Percentiles rank a stretch among this genome's conserved stretches.
Conservation (phyloP, 2,888 invertebrate species). For the Temnothorax rugatulus region DNA sequence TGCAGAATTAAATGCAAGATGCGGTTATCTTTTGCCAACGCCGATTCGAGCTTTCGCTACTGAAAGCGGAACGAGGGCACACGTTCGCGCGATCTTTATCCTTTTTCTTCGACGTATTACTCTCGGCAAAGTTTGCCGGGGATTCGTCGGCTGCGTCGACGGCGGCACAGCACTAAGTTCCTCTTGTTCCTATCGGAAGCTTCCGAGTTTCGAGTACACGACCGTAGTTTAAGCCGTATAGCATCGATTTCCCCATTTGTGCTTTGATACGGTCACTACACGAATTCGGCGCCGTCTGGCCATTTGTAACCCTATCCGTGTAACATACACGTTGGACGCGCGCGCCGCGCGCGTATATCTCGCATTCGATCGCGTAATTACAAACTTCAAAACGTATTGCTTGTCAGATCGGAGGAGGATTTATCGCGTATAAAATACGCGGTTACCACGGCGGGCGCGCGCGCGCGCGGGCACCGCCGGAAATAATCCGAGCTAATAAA, state of each 20-base stretch:
- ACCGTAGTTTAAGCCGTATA: constrained; percentile 50
- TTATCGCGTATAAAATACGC: constrained; percentile 45
- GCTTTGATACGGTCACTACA: constrained; percentile 54
- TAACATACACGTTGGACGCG: constrained; percentile 34
- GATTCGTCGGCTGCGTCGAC: constrained; percentile 14
- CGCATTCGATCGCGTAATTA: constrained; percentile 53
- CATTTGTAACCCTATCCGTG: constrained; percentile 54
- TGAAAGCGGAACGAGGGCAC: constrained; percentile 1
- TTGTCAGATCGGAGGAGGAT: constrained; percentile 50
- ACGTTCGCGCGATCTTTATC: constrained; percentile 3
- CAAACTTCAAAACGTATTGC: constrained; percentile 57
- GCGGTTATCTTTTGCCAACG: background rate
- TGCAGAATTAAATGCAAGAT: background rate
- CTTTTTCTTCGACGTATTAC: constrained; percentile 38
- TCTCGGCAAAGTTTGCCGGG: constrained; percentile 45
- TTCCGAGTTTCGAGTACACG: constrained; percentile 53
- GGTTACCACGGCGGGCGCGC: background rate
- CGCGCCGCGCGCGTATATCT: constrained; percentile 3
- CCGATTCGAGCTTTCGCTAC: background rate
- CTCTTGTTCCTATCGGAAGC: constrained; percentile 59
- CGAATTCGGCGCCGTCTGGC: constrained; percentile 54
- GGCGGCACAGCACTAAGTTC: constrained; percentile 37
- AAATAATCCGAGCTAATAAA: constrained; percentile 33
- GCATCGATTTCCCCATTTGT: constrained; percentile 53
- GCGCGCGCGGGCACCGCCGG: background rate